Conservation (phyloP, 2,113 vertebrate genomes). For the Vimba vimba region DNA sequence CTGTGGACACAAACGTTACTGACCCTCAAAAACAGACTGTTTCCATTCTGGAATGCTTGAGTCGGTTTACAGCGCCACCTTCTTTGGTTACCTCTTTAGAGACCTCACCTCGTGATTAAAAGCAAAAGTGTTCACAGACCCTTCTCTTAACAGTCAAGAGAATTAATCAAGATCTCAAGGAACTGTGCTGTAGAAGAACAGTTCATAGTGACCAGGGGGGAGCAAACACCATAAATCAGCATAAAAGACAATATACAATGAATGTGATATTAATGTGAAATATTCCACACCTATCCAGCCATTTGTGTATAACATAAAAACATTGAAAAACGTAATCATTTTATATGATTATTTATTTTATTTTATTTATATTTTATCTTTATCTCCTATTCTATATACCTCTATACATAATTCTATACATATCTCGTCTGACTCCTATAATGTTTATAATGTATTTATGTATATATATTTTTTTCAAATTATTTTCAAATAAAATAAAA, state of each 20-base stretch:
- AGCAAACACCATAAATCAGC: background rate
- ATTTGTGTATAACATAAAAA: background rate
- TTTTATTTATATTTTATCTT: background rate
- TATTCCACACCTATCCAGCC: background rate
- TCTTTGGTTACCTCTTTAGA: constrained; percentile 23
- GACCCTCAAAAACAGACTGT: constrained; percentile 22
- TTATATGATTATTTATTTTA: background rate
- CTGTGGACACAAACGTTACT: constrained; percentile 44
- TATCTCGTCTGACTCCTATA: background rate
- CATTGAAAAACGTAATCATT: too few species aligned
- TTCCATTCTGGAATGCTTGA: constrained; percentile 9
- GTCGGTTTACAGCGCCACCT: constrained; percentile 25
- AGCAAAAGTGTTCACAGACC: background rate
- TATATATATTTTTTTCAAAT: background rate
- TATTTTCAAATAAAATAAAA: background rate
- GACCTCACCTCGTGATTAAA: constrained; percentile 28
- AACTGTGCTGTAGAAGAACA: background rate
- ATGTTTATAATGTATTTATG: background rate
- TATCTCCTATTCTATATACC: background rate
- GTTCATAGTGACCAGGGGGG: background rate
- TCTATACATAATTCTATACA: background rate
- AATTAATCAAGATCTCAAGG: background rate
- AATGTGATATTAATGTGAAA: background rate
- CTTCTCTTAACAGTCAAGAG: background rate
- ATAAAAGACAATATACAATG: too few species aligned